Conservation (phyloP, 2,888 invertebrate species). For the Mythimna vitellina region DNA sequence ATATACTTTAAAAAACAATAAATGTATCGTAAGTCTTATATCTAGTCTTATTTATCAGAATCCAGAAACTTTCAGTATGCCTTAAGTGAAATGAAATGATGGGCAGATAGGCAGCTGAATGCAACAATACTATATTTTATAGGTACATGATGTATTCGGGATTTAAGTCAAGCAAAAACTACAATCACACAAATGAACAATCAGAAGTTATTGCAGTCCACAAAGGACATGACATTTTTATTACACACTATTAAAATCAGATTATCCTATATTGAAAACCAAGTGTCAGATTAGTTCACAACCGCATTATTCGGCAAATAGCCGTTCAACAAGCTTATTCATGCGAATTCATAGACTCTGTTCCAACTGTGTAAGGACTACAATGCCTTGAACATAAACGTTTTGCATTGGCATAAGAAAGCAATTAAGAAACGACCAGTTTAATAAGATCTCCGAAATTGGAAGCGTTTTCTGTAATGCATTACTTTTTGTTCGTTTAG, state of each 20-base stretch:
- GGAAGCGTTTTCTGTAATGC: constrained; percentile 47
- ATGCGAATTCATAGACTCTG: constrained; percentile 28
- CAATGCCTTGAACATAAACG: constrained; percentile 44
- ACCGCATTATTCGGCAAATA: constrained; percentile 75
- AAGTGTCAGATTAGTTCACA: constrained; percentile 76
- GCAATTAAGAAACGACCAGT: constrained; percentile 80
- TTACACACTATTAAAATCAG: constrained; percentile 65
- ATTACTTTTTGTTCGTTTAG: constrained; percentile 46
- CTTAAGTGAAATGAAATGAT: not conserved
- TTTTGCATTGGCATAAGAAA: constrained; percentile 77
- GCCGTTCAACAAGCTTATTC: constrained; percentile 19
- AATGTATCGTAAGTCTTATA: no score
- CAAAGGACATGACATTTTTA: constrained; percentile 48
- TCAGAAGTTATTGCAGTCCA: constrained; percentile 33
- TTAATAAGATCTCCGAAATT: constrained; percentile 67
- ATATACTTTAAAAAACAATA: no score
- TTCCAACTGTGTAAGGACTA: constrained; percentile 12
- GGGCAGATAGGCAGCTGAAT: constrained; percentile 39
- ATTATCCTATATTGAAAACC: constrained; percentile 70
- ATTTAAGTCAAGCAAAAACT: constrained; percentile 11
- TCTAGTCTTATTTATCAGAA: no score
- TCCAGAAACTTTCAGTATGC: no score
- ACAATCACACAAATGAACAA: constrained; percentile 10
- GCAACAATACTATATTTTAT: constrained; percentile 4
- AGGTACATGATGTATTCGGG: not conserved